phyloP scores from a whole-genome alignment of 2,113 vertebrate species.

The Glareola pratincola region DNA sequence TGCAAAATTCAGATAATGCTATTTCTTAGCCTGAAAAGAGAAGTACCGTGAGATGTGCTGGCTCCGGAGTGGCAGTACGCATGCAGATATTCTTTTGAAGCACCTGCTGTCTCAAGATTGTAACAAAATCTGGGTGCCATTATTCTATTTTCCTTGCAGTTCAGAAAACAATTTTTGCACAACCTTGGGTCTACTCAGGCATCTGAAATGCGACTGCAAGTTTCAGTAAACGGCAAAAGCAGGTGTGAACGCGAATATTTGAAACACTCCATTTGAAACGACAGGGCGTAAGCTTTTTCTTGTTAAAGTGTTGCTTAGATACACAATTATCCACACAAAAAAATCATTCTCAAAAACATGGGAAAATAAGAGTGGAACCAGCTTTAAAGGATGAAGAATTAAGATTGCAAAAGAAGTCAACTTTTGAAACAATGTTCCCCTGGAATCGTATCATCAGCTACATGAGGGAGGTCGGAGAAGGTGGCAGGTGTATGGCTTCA shows the following conservation, averaged over 20 bases:
- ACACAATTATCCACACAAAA: not conserved
- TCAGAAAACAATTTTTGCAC: not conserved
- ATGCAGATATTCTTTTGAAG: not conserved
- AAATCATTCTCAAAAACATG: not conserved
- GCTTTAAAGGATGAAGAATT: not conserved
- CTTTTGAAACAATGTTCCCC: not conserved
- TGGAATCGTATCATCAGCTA: not conserved
- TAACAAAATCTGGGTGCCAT: not conserved
- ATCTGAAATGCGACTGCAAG: not conserved
- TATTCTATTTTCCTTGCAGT: not conserved
- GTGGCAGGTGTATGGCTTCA: not conserved
- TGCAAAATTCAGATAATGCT: not conserved
- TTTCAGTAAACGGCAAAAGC: not conserved
- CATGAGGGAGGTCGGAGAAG: not conserved
- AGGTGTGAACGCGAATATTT: not conserved
- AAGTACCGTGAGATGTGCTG: not conserved
- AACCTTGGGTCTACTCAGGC: not conserved
- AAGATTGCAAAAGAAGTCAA: not conserved
- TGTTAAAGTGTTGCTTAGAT: slow-evolving; percentile 45
- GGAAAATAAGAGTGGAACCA: not conserved
- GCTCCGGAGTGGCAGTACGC: not conserved
- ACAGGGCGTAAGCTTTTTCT: not conserved
- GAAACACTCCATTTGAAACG: not conserved
- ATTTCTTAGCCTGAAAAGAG: not conserved
- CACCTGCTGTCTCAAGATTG: not conserved